Percentiles rank a stretch among this genome's conserved stretches.
Conservation (phyloP, 2,797 vertebrate species). For the Dryobates pubescens region DNA sequence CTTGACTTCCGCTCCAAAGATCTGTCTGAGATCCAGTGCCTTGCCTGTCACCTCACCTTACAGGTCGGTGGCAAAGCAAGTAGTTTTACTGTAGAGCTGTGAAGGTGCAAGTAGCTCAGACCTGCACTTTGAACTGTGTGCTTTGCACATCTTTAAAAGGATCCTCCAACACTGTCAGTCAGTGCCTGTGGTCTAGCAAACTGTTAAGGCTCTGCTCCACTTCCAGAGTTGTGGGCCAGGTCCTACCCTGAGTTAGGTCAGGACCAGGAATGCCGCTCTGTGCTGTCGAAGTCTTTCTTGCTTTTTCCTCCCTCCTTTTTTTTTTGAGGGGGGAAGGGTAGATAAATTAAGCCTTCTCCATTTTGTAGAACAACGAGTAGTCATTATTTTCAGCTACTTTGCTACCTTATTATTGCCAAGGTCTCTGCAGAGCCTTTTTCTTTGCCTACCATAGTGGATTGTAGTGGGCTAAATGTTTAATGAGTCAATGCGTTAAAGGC, state of each 20-base stretch:
- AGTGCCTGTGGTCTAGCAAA: slow-evolving; percentile 40
- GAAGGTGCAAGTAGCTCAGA: background rate
- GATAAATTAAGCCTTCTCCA: slow-evolving; percentile 77
- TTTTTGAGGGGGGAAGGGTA: background rate
- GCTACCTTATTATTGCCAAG: slow-evolving; percentile 77
- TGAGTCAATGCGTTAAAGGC: slow-evolving; percentile 90
- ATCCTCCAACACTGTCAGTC: slow-evolving; percentile 5
- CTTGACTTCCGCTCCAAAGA: background rate
- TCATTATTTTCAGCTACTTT: slow-evolving; percentile 76
- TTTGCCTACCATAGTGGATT: slow-evolving; percentile 79
- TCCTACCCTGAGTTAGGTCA: slow-evolving; percentile 1
- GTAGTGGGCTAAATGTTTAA: slow-evolving; percentile 91
- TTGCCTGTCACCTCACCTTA: background rate
- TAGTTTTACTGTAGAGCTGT: background rate
- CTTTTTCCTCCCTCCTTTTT: background rate
- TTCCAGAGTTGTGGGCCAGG: background rate
- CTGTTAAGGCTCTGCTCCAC: slow-evolving; percentile 7
- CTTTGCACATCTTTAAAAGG: slow-evolving; percentile 27
- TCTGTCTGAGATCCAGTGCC: background rate
- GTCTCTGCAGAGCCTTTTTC: slow-evolving; percentile 77
- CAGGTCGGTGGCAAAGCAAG: background rate
- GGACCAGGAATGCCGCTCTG: slow-evolving; percentile 58
- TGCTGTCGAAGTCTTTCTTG: slow-evolving; percentile 61
- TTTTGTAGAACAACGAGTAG: slow-evolving; percentile 74
- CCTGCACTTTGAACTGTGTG: background rate